Evolutionary conservation across 2,113 vertebrate species (phyloP).

Genomic region (Mobula hypostoma): DNA sequence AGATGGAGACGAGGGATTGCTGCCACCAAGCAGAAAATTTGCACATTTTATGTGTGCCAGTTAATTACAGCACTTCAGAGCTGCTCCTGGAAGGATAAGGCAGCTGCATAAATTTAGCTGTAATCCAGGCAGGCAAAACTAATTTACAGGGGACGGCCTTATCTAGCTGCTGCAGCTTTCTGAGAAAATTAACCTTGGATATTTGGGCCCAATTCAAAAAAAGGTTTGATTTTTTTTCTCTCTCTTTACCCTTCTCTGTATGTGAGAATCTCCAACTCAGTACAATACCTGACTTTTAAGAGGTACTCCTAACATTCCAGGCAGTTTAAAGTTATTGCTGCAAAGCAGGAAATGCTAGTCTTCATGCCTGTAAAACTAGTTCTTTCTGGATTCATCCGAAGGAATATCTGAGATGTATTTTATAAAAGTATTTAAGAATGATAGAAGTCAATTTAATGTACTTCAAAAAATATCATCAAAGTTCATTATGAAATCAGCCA

Average conservation of each 20-base stretch:
- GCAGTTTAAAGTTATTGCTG: conserved; percentile 70
- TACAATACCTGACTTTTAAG: conserved; percentile 72
- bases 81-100: conserved; percentile 98
- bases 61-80: conserved; percentile 99
- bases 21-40: conserved; percentile 97
- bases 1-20: conserved; percentile 88
- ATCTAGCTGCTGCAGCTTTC: conserved; percentile 99
- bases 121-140: conserved; percentile 99
- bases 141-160: conserved; percentile 98
- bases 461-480: conserved; percentile 68
- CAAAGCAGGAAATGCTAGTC: conserved; percentile 59
- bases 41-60: conserved; percentile 98
- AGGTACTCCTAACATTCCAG: conserved; percentile 61
- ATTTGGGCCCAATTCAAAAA: conserved; percentile 98
- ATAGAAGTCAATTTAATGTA: conserved; percentile 65
- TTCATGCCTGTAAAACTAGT: conserved; percentile 57
- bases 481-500: conserved; percentile 66
- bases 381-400: conserved; percentile 55
- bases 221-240: conserved; percentile 82
- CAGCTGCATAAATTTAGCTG: conserved; percentile 99
- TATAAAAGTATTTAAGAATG: conserved; percentile 55
- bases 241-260: conserved; percentile 60
- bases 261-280: conserved; percentile 72
- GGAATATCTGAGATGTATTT: conserved; percentile 54
- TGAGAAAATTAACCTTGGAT: conserved; percentile 99